A percentile compares a stretch with the other conserved stretches of the same genome.
phyloP scores from a whole-genome alignment of 2,113 vertebrate genomes.

The Megalops atlanticus region DNA sequence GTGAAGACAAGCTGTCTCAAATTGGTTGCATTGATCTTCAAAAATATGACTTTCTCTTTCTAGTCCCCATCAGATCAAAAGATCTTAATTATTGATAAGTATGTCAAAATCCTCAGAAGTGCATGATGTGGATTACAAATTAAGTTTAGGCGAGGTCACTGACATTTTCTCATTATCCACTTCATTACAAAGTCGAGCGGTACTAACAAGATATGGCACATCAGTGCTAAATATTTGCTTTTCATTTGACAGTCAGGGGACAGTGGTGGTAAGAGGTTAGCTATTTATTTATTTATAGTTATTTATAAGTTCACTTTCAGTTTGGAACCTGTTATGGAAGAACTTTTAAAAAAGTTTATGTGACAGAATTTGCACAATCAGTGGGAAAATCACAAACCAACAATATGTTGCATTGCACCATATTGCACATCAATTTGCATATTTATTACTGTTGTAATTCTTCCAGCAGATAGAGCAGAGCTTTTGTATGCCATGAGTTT shows the following conservation, averaged over 20 bases:
- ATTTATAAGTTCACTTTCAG: too few relatives aligned
- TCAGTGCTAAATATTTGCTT: neutral
- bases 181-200: neutral
- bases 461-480: neutral
- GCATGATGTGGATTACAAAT: constrained; percentile 23
- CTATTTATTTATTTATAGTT: too few relatives aligned
- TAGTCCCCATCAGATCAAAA: constrained; percentile 27
- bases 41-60: constrained; percentile 14
- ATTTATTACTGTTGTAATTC: neutral
- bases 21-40: constrained; percentile 20
- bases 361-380: neutral
- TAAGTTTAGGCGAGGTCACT: constrained; percentile 13
- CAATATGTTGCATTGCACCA: neutral
- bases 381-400: neutral
- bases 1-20: constrained; percentile 5
- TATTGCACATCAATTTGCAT: neutral
- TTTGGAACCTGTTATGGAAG: neutral
- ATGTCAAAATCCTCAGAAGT: constrained; percentile 20
- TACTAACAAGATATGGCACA: neutral
- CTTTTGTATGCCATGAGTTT: neutral
- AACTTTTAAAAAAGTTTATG: neutral
- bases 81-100: constrained; percentile 25
- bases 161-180: constrained; percentile 3
- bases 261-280: too few relatives aligned
- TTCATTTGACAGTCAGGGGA: neutral